These are phyloP conservation scores for Eristalis pertinax DNA, from an alignment of 2,888 invertebrate species.

Conservation along the genomic window DNA sequence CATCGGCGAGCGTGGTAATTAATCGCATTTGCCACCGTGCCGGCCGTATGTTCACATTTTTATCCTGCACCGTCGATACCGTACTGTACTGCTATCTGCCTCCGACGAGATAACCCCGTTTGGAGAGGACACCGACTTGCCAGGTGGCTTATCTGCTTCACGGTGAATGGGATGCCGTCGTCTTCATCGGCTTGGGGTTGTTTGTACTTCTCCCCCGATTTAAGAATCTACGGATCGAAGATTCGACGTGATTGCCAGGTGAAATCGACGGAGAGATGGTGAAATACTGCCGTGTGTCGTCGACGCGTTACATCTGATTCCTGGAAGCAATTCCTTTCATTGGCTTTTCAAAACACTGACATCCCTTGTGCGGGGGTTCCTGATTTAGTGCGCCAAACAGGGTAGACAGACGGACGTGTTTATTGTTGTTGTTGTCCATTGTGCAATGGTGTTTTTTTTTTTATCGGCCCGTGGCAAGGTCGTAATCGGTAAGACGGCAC, in stretches of 20 bases:
- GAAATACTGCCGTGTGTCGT: constrained; percentile 37
- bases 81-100: neutral
- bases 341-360: constrained; percentile 58
- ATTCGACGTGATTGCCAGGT: constrained; percentile 44
- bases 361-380: constrained; percentile 37
- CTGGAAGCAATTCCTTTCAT: constrained; percentile 70
- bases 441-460: constrained; percentile 31
- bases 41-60: constrained; percentile 38
- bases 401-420: neutral
- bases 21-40: constrained; percentile 47
- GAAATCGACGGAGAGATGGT: constrained; percentile 39
- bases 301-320: constrained; percentile 47
- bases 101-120: constrained; percentile 41
- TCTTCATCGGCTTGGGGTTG: neutral
- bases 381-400: constrained; percentile 36
- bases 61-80: neutral
- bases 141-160: constrained; percentile 55
- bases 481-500: constrained; percentile 30
- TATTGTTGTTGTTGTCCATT: constrained; percentile 34
- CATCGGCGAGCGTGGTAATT: constrained; percentile 19
- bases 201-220: constrained; percentile 10
- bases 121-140: constrained; percentile 39
- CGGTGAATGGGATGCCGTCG: constrained; percentile 30
- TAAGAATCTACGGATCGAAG: constrained; percentile 43
- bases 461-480: constrained; percentile 67